These are phyloP conservation scores for Microctenopoma lineatum DNA, from an alignment of 2,797 vertebrate genomes.

Conservation along the genomic window DNA sequence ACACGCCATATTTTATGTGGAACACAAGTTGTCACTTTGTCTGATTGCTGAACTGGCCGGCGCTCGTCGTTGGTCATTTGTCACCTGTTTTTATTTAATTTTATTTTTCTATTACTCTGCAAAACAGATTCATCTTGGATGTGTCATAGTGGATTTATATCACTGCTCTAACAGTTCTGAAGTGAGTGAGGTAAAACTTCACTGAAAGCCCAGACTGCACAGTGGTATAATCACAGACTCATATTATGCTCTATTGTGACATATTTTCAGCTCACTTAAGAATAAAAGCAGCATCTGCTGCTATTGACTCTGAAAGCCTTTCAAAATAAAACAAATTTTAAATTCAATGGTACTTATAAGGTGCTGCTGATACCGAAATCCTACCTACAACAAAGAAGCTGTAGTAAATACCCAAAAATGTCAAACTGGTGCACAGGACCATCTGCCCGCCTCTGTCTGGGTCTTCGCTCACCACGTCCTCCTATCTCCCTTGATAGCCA, in stretches of 20 bases:
- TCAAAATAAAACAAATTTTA: constrained; percentile 9
- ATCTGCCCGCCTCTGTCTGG: constrained; percentile 25
- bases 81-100: constrained; percentile 70
- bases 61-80: constrained; percentile 66
- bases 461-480: constrained; percentile 14
- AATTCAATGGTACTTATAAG: neutral
- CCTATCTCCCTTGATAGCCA: constrained; percentile 47
- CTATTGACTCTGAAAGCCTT: constrained; percentile 13
- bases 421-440: constrained; percentile 15
- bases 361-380: constrained; percentile 4
- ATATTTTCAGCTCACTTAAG: constrained; percentile 10
- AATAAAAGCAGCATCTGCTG: neutral
- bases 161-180: constrained; percentile 38
- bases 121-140: constrained; percentile 64
- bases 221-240: neutral
- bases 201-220: constrained; percentile 10
- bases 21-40: constrained; percentile 60
- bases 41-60: constrained; percentile 60
- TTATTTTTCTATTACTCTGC: constrained; percentile 63
- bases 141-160: constrained; percentile 58
- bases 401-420: neutral
- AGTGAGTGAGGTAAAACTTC: constrained; percentile 55
- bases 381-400: constrained; percentile 6
- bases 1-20: constrained; percentile 38
- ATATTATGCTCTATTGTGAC: constrained; percentile 17